Conservation (phyloP, 2,888 invertebrate species). For the Anticlea derivata region DNA sequence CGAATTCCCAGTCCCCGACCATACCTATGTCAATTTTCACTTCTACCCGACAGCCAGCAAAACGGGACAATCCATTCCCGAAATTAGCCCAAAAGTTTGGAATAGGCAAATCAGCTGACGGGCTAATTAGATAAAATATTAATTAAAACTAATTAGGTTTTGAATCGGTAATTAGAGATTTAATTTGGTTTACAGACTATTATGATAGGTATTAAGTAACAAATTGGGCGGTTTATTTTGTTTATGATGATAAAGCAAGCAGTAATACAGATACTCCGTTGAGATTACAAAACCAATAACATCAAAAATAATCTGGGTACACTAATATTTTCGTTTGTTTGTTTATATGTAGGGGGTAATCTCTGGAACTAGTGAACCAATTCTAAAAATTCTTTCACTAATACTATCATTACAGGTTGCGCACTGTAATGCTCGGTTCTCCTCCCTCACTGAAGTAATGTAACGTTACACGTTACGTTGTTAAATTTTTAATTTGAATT, state of each 20-base stretch:
- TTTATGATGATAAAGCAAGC: no score
- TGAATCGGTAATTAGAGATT: not conserved
- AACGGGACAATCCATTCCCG: not conserved
- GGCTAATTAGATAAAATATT: conserved; percentile 2
- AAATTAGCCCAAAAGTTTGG: conserved; percentile 12
- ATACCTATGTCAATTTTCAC: conserved; percentile 4
- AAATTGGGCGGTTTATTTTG: no score
- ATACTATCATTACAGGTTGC: no score
- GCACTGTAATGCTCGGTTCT: no score
- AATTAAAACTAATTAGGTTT: not conserved
- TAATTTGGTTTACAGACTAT: not conserved
- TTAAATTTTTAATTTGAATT: no score
- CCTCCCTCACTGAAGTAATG: no score
- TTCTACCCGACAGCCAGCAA: not conserved
- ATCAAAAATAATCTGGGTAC: not conserved
- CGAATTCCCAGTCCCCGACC: conserved; percentile 3
- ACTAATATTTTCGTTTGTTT: no score
- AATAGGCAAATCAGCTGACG: conserved; percentile 8
- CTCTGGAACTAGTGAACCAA: no score
- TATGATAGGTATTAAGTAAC: not conserved
- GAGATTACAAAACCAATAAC: no score
- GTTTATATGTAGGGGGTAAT: no score
- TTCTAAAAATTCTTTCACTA: no score
- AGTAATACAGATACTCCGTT: not conserved
- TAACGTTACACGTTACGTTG: no score